Conservation (phyloP, 2,797 vertebrate species). For the Cercopithecus petaurista region DNA sequence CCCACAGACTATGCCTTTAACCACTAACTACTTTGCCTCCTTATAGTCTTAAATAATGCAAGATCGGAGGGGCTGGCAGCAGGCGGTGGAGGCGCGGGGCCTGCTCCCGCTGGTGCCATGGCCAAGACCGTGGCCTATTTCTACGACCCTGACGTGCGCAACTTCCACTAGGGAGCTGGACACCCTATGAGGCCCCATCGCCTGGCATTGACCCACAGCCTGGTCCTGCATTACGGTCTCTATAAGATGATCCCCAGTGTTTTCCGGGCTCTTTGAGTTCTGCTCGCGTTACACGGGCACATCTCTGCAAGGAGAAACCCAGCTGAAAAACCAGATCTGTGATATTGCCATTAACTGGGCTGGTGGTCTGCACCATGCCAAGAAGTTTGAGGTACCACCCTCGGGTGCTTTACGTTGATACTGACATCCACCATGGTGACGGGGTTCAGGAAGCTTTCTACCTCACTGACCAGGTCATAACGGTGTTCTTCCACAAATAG, state of each 20-base stretch:
- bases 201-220: slow-evolving; percentile 96
- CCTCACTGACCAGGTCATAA: slow-evolving; percentile 98
- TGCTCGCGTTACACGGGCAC: slow-evolving; percentile 97
- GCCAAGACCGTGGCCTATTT: slow-evolving; percentile 96
- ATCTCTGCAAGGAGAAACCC: slow-evolving; percentile 97
- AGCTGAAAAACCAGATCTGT: slow-evolving; percentile 99
- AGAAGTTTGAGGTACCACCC: slow-evolving; percentile 99
- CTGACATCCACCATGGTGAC: slow-evolving; percentile 98
- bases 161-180: slow-evolving; percentile 97
- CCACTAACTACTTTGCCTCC: not conserved
- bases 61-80: not conserved
- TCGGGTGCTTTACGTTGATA: slow-evolving; percentile 98
- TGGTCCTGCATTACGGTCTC: slow-evolving; percentile 97
- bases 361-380: slow-evolving; percentile 97
- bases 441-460: slow-evolving; percentile 99
- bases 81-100: slow-evolving; percentile 58
- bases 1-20: not conserved
- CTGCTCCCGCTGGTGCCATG: slow-evolving; percentile 81
- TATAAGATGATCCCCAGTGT: slow-evolving; percentile 99
- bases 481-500: slow-evolving; percentile 98
- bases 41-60: not conserved
- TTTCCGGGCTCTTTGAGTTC: slow-evolving; percentile 97
- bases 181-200: slow-evolving; percentile 99
- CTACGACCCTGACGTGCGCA: slow-evolving; percentile 97
- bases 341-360: slow-evolving; percentile 99